Evolutionary conservation across 2,888 invertebrate genomes (phyloP), one percentile per base, ranked within the genome.

Genomic region (Silvanus unidentatus): DNA sequence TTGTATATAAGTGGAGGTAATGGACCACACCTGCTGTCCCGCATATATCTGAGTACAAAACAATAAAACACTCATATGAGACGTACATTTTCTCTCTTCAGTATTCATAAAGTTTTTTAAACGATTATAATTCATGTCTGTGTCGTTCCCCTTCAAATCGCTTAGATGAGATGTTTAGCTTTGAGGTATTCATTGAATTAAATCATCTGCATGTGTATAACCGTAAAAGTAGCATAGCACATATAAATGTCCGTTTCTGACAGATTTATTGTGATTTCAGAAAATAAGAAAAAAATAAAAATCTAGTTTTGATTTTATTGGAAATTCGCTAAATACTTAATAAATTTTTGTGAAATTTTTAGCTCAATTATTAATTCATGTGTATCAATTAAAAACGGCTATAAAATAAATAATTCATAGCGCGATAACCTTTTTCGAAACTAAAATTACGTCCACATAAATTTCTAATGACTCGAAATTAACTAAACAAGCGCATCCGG

Each of bases 11-110:
- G 62, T 67, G 63, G 61, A 68, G 68, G 66, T 68, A 66, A 67
- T 66, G 62, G 66, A 63, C 64, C 63, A 68, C 68, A 68, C 68
- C 68, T 68, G 68, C 62, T 55, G 50, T 64, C 62, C 62, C 65
- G 63, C 64, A 64, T 64, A 22, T 22, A 22, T 22, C 3, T 22
- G 3, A 22, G 3, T 22, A 22, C 8, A 3, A 22, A 3, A 22
- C 22, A 22, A 22, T 22, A 22, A 22, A 22, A 22, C 22, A 22
- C 8, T 22, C 22, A 22, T 22, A n/a, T n/a, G n/a, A n/a, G n/a
- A n/a, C n/a, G n/a, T 22, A 22, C 22, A 22, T 22, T n/a, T n/a
- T n/a, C n/a, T n/a, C n/a, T n/a, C n/a, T n/a, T n/a, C n/a, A n/a
- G n/a, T 12, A 32, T 32, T 5, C 11, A n/a, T 13, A 32, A n/a